A percentile compares a stretch with the other conserved stretches of the same genome.
phyloP scores from a whole-genome alignment of 2,797 vertebrate species.

The Parotocinclus haroldoi region DNA sequence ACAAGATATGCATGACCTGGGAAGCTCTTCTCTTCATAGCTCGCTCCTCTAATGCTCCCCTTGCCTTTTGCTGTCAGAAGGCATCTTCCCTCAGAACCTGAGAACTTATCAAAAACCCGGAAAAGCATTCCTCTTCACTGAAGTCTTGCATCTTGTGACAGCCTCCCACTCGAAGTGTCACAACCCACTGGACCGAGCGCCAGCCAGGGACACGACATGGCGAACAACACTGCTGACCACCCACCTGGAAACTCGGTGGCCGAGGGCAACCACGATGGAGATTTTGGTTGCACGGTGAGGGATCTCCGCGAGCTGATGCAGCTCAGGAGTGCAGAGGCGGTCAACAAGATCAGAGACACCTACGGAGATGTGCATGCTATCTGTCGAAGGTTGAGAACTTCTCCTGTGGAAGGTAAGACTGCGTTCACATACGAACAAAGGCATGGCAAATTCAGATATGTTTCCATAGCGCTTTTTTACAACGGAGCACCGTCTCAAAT shows the following conservation, averaged over 20 bases:
- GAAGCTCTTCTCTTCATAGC: conserved; percentile 67
- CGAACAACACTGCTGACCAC: conserved; percentile 85
- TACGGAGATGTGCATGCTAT: conserved; percentile 82
- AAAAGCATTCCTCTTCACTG: conserved; percentile 27
- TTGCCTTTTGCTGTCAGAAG: conserved; percentile 40
- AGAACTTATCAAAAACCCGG: background rate
- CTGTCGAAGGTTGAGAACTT: conserved; percentile 87
- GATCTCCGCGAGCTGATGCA: conserved; percentile 90
- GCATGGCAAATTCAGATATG: background rate
- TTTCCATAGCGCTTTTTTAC: no score
- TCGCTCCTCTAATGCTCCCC: conserved; percentile 60
- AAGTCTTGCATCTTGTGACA: conserved; percentile 33
- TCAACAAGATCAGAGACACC: conserved; percentile 73
- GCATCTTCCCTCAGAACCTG: conserved; percentile 31
- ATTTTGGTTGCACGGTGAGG: conserved; percentile 80
- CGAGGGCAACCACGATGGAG: conserved; percentile 80
- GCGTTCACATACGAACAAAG: background rate
- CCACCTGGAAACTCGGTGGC: conserved; percentile 81
- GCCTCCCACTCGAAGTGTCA: background rate
- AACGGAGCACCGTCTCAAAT: no score
- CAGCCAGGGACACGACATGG: conserved; percentile 64
- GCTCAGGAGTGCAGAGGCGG: conserved; percentile 80
- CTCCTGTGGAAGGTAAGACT: conserved; percentile 86
- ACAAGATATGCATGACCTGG: conserved; percentile 72
- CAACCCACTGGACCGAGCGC: conserved; percentile 9